phyloP scores from a whole-genome alignment of 2,888 invertebrate genomes.

The Clostera curtula region DNA sequence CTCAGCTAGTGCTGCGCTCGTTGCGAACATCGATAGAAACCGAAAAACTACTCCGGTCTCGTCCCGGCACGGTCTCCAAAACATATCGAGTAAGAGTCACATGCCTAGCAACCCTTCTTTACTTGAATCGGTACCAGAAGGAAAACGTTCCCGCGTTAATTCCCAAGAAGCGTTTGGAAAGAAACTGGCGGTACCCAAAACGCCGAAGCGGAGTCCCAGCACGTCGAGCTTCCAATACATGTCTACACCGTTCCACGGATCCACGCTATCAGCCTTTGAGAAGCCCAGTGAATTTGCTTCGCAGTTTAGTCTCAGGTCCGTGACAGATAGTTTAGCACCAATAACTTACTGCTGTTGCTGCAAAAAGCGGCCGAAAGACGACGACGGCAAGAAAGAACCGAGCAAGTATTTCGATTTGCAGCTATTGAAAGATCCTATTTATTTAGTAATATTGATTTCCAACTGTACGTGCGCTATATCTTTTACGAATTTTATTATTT shows the following conservation, averaged over 20 bases:
- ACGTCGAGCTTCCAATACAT: constrained; percentile 89
- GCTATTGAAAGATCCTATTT: constrained; percentile 84
- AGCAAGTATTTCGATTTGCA: constrained; percentile 84
- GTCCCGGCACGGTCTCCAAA: constrained; percentile 69
- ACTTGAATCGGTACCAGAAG: constrained; percentile 82
- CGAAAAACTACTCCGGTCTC: constrained; percentile 51
- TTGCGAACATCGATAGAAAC: constrained; percentile 46
- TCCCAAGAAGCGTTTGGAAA: constrained; percentile 57
- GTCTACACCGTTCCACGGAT: constrained; percentile 90
- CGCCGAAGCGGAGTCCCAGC: constrained; percentile 82
- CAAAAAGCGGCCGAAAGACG: constrained; percentile 45
- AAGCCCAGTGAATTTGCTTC: constrained; percentile 86
- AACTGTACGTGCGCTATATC: constrained; percentile 91
- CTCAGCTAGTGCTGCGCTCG: constrained; percentile 82
- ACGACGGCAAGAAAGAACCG: constrained; percentile 49
- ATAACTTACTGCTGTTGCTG: constrained; percentile 56
- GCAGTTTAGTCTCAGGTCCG: constrained; percentile 83
- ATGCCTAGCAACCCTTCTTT: constrained; percentile 78
- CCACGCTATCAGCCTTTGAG: constrained; percentile 84
- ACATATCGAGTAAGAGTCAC: constrained; percentile 76
- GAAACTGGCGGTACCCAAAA: constrained; percentile 52
- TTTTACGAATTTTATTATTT: constrained; percentile 89
- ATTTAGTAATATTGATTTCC: constrained; percentile 86
- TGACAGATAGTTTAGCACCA: constrained; percentile 72
- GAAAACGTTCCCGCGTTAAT: constrained; percentile 51